Base-by-base conservation (phyloP, 2,113 vertebrate genomes). In the Spheniscus mendiculus region DNA sequence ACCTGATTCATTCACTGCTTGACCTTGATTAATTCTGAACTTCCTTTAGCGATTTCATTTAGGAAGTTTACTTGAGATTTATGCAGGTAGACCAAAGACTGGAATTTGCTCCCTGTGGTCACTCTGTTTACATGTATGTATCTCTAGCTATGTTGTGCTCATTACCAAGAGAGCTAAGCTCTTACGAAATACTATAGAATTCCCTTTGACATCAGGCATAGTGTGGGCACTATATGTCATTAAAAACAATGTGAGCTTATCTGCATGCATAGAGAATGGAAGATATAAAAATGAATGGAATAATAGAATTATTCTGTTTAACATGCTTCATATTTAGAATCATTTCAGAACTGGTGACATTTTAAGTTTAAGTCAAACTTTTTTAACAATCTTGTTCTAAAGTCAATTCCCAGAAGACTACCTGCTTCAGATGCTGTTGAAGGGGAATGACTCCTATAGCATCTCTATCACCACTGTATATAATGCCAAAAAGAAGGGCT, bases 401-500 rank as follows among this genome's bases (percentile, higher is more conserved):
- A 72, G 9, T 56, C 4, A 34, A 4, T 52, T 92, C 15, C 14
- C 12, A 44, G 52, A 38, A 73, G 29, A 29, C 2, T 70, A 7
- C 4, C 11, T 47, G 15, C 15, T 76, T 73, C 58, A 65, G 27
- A 20, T 45, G 14, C 22, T 65, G 7, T 49, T 15, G 5, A 20
- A 47, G 16, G 6, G 4, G 10, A 62, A n/a, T 38, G n/a, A 42
- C 9, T 65, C 15, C 40, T 63, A 5, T 22, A 55, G 61, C 1
- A 10, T 18, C 4, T 80, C 12, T 34, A 10, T 49, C 0, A 0
- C 5, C 12, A 38, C 26, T 38, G 5, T 25, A 15, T 34, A 4
- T 49, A 62, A 38, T 6, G 12, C 2, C 15, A 55, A 70, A 72
- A 58, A 82, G 40, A 44, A 76, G 19, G 34, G 21, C 26, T 38